Evolutionary conservation across 2,797 vertebrate species (phyloP).

Genomic region (Lagocephalus sceleratus): DNA sequence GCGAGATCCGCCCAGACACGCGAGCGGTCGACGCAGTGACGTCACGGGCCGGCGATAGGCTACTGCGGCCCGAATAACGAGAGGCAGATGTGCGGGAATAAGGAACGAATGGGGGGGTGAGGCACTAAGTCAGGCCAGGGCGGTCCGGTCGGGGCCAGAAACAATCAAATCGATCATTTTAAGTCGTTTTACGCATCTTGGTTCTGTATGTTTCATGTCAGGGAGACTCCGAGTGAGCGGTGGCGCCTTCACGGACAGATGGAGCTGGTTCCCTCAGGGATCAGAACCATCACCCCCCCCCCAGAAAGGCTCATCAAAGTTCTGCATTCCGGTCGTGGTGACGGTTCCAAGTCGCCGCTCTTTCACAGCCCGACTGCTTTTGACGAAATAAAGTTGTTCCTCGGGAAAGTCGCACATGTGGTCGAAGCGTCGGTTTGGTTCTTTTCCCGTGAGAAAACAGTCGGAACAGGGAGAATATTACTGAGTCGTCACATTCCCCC

Average conservation of each 20-base stretch:
- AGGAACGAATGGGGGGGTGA: no score
- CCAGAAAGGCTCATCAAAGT: not conserved
- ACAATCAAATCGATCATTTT: no score
- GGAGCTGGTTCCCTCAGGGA: constrained; percentile 42
- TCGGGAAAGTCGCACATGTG: constrained; percentile 40
- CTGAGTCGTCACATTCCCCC: constrained; percentile 68
- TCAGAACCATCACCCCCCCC: constrained; percentile 17
- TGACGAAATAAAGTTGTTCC: constrained; percentile 6
- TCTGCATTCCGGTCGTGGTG: not conserved
- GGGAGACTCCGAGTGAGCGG: not conserved
- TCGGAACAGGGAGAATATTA: constrained; percentile 45
- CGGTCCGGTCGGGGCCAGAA: no score
- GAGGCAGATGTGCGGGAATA: no score
- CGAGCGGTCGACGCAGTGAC: constrained; percentile 50
- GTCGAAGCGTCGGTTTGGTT: constrained; percentile 48
- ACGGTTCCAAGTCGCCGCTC: not conserved
- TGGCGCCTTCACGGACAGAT: constrained; percentile 30
- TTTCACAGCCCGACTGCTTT: not conserved
- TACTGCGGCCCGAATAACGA: no score
- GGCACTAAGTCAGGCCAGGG: no score
- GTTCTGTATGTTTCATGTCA: no score
- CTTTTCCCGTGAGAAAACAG: constrained; percentile 76
- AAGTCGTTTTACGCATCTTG: no score
- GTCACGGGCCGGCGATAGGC: no score
- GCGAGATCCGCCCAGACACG: constrained; percentile 48